Conservation (phyloP, 2,888 invertebrate genomes). For the Phorcus lineatus region DNA sequence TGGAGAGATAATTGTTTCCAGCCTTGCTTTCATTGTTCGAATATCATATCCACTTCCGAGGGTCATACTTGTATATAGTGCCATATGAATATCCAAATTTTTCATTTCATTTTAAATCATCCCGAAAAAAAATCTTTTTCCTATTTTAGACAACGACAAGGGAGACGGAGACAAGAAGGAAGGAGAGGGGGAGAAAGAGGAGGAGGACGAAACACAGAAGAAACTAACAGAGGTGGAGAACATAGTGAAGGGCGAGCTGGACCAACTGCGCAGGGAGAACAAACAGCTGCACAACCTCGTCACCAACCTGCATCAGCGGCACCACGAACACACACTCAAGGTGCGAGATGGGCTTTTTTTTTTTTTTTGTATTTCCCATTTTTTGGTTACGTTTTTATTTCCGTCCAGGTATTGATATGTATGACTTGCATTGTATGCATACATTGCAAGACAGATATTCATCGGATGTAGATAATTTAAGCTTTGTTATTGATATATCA, state of each 20-base stretch:
- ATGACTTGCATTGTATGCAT: no score
- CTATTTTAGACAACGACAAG: slow-evolving; percentile 39
- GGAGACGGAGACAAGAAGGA: slow-evolving; percentile 47
- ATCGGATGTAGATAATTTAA: no score
- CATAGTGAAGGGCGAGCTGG: slow-evolving; percentile 88
- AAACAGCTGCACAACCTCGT: slow-evolving; percentile 92
- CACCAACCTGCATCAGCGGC: slow-evolving; percentile 92
- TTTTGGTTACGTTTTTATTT: no score
- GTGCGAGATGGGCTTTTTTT: slow-evolving; percentile 67
- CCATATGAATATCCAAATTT: no score
- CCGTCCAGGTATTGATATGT: no score
- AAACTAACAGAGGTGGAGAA: slow-evolving; percentile 72
- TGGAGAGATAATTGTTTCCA: no score
- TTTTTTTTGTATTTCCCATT: not conserved
- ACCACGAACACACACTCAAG: slow-evolving; percentile 93
- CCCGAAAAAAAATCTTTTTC: not conserved
- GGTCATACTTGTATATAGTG: no score
- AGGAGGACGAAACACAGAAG: slow-evolving; percentile 44
- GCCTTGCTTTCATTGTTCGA: no score
- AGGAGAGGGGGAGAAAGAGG: slow-evolving; percentile 46
- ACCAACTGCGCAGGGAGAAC: slow-evolving; percentile 92
- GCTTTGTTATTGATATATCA: no score
- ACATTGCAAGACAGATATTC: no score
- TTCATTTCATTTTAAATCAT: no score
- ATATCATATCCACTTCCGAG: no score